A percentile compares a stretch with the other conserved stretches of the same genome.
Conservation (phyloP, 2,888 invertebrate species). For the Disparrhopalites patrizii region DNA sequence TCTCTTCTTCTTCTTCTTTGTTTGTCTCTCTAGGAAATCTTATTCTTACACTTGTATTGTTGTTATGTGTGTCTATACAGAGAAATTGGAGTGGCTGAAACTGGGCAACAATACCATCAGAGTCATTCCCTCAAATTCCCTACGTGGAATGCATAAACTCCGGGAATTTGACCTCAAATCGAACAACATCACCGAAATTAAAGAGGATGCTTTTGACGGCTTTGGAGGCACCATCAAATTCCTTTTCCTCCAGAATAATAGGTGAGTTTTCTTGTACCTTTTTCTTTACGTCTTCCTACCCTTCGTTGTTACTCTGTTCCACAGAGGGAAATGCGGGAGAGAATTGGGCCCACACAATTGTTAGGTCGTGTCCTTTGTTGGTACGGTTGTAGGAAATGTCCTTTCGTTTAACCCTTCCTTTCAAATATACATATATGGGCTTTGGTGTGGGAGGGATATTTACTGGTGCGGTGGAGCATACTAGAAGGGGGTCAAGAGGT, state of each 20-base stretch:
- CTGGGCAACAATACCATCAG: constrained; percentile 84
- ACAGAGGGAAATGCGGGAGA: too few species aligned
- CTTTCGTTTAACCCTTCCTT: not conserved
- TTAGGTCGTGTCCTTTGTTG: too few species aligned
- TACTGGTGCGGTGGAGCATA: too few species aligned
- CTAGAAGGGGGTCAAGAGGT: too few species aligned
- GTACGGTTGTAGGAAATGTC: too few species aligned
- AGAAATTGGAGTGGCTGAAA: constrained; percentile 82
- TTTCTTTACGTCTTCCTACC: not conserved
- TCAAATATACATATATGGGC: not conserved
- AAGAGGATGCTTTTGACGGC: constrained; percentile 71
- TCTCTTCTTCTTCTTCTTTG: not conserved
- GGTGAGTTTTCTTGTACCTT: constrained; percentile 67
- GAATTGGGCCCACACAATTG: too few species aligned
- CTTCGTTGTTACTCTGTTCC: too few species aligned
- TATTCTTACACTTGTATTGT: not conserved
- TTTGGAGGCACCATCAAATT: constrained; percentile 91
- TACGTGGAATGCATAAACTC: constrained; percentile 68
- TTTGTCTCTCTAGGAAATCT: not conserved
- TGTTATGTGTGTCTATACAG: constrained; percentile 57
- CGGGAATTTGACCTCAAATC: constrained; percentile 79
- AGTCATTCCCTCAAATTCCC: constrained; percentile 76
- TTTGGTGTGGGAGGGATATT: not conserved
- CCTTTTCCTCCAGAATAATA: constrained; percentile 84
- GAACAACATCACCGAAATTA: constrained; percentile 77